These are phyloP conservation scores for Ictalurus furcatus DNA, from an alignment of 2,113 vertebrate species.

Conservation along the genomic window DNA sequence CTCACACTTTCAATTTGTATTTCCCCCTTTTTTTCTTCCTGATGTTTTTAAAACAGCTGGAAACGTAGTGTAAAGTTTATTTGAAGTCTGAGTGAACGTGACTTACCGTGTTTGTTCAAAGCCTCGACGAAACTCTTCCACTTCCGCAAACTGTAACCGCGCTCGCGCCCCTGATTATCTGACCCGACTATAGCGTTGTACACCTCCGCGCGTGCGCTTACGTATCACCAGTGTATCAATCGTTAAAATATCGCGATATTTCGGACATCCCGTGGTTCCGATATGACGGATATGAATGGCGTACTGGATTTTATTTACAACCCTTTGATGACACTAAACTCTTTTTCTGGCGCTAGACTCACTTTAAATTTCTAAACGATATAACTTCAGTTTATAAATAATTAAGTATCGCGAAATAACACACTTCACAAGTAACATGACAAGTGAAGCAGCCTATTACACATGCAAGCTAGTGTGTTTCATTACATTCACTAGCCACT, in stretches of 20 bases:
- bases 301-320: background rate
- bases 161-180: background rate
- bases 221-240: background rate
- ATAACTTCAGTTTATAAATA: too few relatives aligned
- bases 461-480: too few relatives aligned
- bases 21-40: background rate
- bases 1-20: background rate
- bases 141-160: conserved; percentile 14
- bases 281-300: background rate
- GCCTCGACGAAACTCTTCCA: background rate
- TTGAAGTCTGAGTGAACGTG: too few relatives aligned
- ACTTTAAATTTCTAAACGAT: too few relatives aligned
- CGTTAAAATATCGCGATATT: background rate
- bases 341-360: too few relatives aligned
- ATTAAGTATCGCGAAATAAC: too few relatives aligned
- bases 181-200: background rate
- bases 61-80: background rate
- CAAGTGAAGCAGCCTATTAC: too few relatives aligned
- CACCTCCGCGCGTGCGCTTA: background rate
- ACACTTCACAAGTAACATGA: too few relatives aligned
- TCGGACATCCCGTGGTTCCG: background rate
- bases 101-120: background rate
- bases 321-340: too few relatives aligned
- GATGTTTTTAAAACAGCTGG: background rate
- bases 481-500: too few relatives aligned